Percentiles rank a stretch among this genome's conserved stretches.
Evolutionary conservation across 2,113 vertebrate species (phyloP).

Genomic region (Puma concolor): DNA sequence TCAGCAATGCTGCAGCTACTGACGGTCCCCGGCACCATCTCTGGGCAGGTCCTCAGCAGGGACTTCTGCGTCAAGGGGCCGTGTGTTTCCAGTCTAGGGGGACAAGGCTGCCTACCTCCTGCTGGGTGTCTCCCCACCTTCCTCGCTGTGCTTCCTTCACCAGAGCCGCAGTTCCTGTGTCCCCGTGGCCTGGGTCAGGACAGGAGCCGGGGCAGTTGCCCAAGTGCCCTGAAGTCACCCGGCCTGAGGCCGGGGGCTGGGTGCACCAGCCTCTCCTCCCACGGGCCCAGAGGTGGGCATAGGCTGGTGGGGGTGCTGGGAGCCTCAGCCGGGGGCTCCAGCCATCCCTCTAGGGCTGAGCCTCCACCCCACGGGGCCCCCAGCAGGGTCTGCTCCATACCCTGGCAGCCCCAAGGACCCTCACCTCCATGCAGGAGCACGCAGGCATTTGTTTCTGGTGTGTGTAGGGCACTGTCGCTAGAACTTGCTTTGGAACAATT

Average conservation of each 20-base stretch:
- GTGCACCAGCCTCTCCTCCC: background rate
- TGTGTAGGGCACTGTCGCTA: too few species aligned
- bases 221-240: background rate
- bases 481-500: background rate
- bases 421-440: background rate
- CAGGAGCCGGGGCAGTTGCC: background rate
- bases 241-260: background rate
- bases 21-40: background rate
- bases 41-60: rapidly evolving
- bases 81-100: background rate
- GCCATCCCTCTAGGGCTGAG: background rate
- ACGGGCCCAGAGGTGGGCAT: too few species aligned
- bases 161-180: background rate
- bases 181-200: background rate
- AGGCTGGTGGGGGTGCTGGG: background rate
- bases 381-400: background rate
- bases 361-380: background rate
- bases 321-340: background rate
- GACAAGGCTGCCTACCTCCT: background rate
- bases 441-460: too few species aligned
- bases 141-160: background rate
- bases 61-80: background rate
- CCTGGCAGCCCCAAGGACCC: background rate
- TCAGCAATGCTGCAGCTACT: background rate
- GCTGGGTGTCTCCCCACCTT: background rate